A percentile compares a stretch with the other conserved stretches of the same genome.
These are phyloP conservation scores for Intellagama lesueurii DNA, from an alignment of 2,797 vertebrate genomes.

Conservation along the genomic window DNA sequence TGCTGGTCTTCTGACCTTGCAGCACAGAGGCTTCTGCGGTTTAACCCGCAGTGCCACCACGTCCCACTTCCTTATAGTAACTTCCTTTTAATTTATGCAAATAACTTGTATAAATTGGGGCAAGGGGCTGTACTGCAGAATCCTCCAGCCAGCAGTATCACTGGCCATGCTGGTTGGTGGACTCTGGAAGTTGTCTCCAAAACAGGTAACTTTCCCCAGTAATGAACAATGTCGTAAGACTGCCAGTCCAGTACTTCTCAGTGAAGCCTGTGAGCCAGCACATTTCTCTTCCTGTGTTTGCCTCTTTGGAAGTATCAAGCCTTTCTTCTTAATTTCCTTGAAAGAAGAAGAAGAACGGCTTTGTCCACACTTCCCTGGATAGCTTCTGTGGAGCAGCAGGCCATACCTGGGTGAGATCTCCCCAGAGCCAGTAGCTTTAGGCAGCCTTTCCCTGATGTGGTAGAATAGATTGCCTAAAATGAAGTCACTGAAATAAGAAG, in stretches of 20 bases:
- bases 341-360: not conserved
- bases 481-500: not conserved
- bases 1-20: too few relatives aligned
- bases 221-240: not conserved
- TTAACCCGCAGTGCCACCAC: too few relatives aligned
- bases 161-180: too few relatives aligned
- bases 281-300: too few relatives aligned
- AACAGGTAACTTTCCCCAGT: not conserved
- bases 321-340: not conserved
- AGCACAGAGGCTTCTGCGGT: too few relatives aligned
- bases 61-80: too few relatives aligned
- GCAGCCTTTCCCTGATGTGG: not conserved
- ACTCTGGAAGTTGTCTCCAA: too few relatives aligned
- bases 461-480: not conserved
- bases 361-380: not conserved
- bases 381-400: not conserved
- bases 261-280: not conserved
- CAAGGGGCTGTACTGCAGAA: too few relatives aligned
- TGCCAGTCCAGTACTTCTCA: too few relatives aligned
- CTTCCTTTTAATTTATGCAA: too few relatives aligned
- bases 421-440: not conserved
- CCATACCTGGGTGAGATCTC: not conserved
- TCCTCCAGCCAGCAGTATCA: too few relatives aligned
- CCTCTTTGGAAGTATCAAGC: not conserved
- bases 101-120: too few relatives aligned